Evolutionary conservation across 1,140 invertebrate species (phyloP), one percentile per base, ranked within the genome.

Genomic region (Helicoverpa zea): DNA sequence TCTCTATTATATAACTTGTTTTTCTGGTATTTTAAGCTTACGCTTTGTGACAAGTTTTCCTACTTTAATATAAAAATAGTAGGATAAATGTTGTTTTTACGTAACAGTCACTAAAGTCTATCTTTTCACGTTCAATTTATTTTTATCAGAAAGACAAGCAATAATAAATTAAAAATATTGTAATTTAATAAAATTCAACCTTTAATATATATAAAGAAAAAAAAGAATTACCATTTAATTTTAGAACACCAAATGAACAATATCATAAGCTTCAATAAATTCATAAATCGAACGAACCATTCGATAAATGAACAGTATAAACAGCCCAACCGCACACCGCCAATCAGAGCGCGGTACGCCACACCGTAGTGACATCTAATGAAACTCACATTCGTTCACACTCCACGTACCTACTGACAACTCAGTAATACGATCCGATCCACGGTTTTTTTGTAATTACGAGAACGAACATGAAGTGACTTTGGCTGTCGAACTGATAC

Each of bases 331-430:
- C 66, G 47, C 49, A 7, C n/a, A 58, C 43, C 51, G 29, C 70
- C 70, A 73, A 73, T 73, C 70, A 58, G 51, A 51, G 14, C 18
- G 14, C 29, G 30, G 23, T 2, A 73, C 56, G 16, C 70, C 70
- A 10, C 51, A 73, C n/a, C 30, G 70, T 58, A 58, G 51, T 73
- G 70, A 73, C 70, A 73, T 58, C 52, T 58, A 73, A 73, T 73
- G 70, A 73, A 73, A 73, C 52, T 54, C 52, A 9, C 29, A 73
- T 73, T 56, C 70, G 70, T 73, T 73, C 51, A 73, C 70, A 73
- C 70, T 73, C 29, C 70, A 43, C 52, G 51, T 58, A 73, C 56
- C 70, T 11, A 54, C 13, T 52, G 66, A 70, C 66, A 70, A 2
- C 49, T 70, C 12, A 9, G 12, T 70, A 70, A 70, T 52, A 70